Evolutionary conservation across 2,113 vertebrate species (phyloP), one percentile per base, ranked within the genome.

Genomic region (Chauna torquata): DNA sequence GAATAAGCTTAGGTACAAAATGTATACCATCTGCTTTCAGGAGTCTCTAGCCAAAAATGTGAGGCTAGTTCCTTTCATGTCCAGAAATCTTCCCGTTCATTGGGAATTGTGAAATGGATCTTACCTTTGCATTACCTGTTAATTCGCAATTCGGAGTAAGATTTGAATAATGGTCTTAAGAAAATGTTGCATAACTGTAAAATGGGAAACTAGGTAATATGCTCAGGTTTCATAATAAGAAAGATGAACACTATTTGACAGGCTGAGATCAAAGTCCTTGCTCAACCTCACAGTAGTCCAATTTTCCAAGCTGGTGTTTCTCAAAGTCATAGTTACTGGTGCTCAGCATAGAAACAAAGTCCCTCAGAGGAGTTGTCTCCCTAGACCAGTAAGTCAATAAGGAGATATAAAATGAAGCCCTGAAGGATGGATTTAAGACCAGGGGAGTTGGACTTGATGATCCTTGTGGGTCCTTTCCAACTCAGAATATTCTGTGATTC

Each of bases 1-100:
- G 96, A 97, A 97, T 97, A 97, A 97, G 96, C 97, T 97, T 96
- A 95, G 87, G 87, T 94, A 93, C 70, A 91, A 97, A 97, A 97
- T 97, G 70, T 64, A 89, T 95, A 97, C 94, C 97, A 97, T 96
- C 96, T 97, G 97, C 79, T 86, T 97, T 86, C 72, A 86, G 83
- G 52, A 83, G 61, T 88, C 88, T 36, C 52, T 71, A 86, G 95
- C 95, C 97, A 97, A 95, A 96, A 93, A 64, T 55, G 25, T 75
- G 82, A 86, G 84, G 82, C 93, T 92, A 96, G 59, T 75, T 96
- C 61, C 86, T 95, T 94, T 97, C 81, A 95, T 92, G 86, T 95
- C 91, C 93, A 94, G 90, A 96, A 92, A 80, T 86, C 90, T 86
- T 81, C 80, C 72, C 10, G 3, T 93, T 88, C 76, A 16, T 1